Evolutionary conservation across 2,797 vertebrate genomes (phyloP), one percentile per base, ranked within the genome.

Genomic region (Arnoldichthys spilopterus): DNA sequence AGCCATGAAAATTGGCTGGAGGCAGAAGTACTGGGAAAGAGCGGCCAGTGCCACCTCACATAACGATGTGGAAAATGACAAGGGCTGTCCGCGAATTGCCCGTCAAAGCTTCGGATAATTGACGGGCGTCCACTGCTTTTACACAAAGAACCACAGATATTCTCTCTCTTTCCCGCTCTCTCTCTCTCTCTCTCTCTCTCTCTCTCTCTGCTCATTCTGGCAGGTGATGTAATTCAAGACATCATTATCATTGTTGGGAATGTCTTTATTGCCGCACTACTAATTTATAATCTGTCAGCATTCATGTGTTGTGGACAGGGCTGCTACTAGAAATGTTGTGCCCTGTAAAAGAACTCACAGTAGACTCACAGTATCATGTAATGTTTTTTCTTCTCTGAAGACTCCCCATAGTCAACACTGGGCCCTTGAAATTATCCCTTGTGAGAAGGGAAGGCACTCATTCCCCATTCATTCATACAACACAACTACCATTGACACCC

Each of bases 51-150:
- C 75, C 53, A 64, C 73, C 74, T 59, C 53, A 73, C 70, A 77
- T 56, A 77, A 77, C 73, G 37, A 78, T 74, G 81, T 43, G 76
- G 76, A 53, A 82, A 70, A 78, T 71, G 66, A 75, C 80, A 78
- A 74, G 76, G 30, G 74, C 28, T 34, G 56, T 75, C 73, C 64
- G 28, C 4, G 28, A 28, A 61, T 32, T 32, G 58, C 58, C 28
- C 28, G 28, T 61, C 58, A 79, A 47, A 76, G 61, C 62, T 70
- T 12, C n/a, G 7, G 34, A 49, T 83, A 76, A 77, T 63, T 80
- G 82, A 74, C 74, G 69, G 53, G 11, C 66, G 30, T 34, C 26
- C 58, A 59, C 61, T 66, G 54, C 73, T 34, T 58, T 61, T 76
- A 40, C 26, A 7, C 28, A 28, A 72, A 79, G 49, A 54, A 2